Evolutionary conservation across 2,888 invertebrate genomes (phyloP).

Genomic region (Hermaeophaga mercurialis): DNA sequence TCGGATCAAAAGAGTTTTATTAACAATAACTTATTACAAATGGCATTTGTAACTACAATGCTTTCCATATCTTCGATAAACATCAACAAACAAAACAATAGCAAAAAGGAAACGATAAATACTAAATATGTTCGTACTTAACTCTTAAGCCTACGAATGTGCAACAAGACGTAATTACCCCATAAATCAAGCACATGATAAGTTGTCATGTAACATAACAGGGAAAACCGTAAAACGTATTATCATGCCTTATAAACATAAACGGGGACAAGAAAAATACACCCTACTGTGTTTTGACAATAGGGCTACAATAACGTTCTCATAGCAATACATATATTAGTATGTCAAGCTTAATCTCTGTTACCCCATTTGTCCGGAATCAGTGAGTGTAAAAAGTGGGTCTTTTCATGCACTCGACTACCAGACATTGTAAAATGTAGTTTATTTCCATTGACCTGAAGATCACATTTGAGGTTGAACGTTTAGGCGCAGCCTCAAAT

Average conservation of each 20-base stretch:
- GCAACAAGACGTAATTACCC: constrained; percentile 25
- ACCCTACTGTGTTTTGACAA: constrained; percentile 47
- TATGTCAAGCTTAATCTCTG: constrained; percentile 49
- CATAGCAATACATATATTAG: constrained; percentile 50
- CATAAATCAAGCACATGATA: constrained; percentile 33
- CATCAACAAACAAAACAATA: constrained; percentile 22
- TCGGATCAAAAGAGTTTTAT: too few species aligned
- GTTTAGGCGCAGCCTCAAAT: constrained; percentile 9
- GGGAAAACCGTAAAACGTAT: constrained; percentile 35
- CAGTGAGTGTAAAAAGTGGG: constrained; percentile 50
- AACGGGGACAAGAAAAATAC: constrained; percentile 36
- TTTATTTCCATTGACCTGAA: constrained; percentile 12
- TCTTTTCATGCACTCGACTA: constrained; percentile 32
- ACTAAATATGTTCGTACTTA: constrained; percentile 17
- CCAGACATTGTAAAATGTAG: constrained; percentile 22
- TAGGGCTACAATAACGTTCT: constrained; percentile 46
- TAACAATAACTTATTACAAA: too few species aligned
- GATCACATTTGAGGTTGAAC: constrained; percentile 15
- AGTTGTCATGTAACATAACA: constrained; percentile 33
- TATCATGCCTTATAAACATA: constrained; percentile 35
- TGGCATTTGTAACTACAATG: too few species aligned
- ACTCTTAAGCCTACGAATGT: constrained; percentile 22
- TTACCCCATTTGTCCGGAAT: constrained; percentile 48
- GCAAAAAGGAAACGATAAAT: constrained; percentile 26
- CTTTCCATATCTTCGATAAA: constrained; percentile 17